phyloP scores from a whole-genome alignment of 1,140 invertebrate species.

The Homarus americanus region DNA sequence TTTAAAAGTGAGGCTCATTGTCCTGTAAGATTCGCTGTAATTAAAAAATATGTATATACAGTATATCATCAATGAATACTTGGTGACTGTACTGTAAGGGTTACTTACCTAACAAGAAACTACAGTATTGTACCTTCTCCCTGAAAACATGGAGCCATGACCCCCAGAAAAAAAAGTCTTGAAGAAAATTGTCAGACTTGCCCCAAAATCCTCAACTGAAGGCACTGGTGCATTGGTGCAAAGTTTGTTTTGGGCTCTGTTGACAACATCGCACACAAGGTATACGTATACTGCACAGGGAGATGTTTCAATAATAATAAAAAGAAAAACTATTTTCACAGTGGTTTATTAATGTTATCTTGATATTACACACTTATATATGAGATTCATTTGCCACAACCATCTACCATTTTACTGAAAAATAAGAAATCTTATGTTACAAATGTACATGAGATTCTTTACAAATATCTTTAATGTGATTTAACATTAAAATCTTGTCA shows the following conservation, averaged over 20 bases:
- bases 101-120: background rate
- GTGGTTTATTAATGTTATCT: slow-evolving; percentile 50
- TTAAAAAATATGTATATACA: too few relatives aligned
- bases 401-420: slow-evolving; percentile 60
- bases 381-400: slow-evolving; percentile 59
- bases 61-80: too few relatives aligned
- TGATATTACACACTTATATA: slow-evolving; percentile 62
- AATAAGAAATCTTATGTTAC: slow-evolving; percentile 66
- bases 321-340: slow-evolving; percentile 27
- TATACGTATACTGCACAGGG: background rate
- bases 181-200: slow-evolving; percentile 4
- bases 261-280: slow-evolving; percentile 38
- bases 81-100: background rate
- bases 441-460: slow-evolving; percentile 68
- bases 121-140: slow-evolving; percentile 36
- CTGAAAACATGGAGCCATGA: background rate
- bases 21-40: too few relatives aligned
- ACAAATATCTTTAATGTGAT: slow-evolving; percentile 46
- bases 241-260: slow-evolving; percentile 67
- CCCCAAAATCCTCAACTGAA: background rate
- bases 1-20: too few relatives aligned
- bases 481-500: slow-evolving; percentile 49
- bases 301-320: slow-evolving; percentile 35
- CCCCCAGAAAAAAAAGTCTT: background rate
- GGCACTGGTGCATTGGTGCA: slow-evolving; percentile 47